Base-by-base conservation (phyloP, 2,888 invertebrate genomes). In the Papilio gigon region DNA sequence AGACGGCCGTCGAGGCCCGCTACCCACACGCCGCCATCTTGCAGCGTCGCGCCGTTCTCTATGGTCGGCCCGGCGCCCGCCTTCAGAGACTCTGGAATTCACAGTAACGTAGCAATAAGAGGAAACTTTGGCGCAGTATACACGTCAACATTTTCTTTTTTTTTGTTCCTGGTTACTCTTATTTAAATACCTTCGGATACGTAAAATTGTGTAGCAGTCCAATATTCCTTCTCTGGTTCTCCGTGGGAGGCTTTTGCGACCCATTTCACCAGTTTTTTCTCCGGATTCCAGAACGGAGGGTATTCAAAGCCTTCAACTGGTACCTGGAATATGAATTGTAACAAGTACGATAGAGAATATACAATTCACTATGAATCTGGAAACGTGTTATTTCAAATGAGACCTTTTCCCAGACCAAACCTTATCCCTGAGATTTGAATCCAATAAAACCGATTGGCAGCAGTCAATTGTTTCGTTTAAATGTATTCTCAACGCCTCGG, bases 21-120 rank as follows among this genome's bases (percentile, higher is more conserved):
- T 25, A 92, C 87, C 90, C 90, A 92, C 2, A 92, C 87, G 2
- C 90, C 92, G 11, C 87, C 88, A 68, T 90, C 90, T 76, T 92
- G 91, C 2, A 92, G 76, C 0, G 91, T 91, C 1, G 86, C 89
- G 0, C 90, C 90, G 67, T 89, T 89, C 68, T 88, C 87, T 17
- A 84, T 76, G 53, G 83, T 82, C 0, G 91, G 90, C 1, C 90
- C 91, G 0, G 89, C 87, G 0, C 87, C 89, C 1, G 86, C 84
- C 73, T 87, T 87, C 20, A 89, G 70, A 0, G 89, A 88, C 70
- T 90, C 90, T 90, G 71, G 3, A 67, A 67, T 14, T 65, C 17
- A 27, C 20, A 30, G 22, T 22, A 17, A 11, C 20, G 53, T 59
- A 40, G 4, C 14, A 44, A 33, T 17, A 30, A 20, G 30, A 37